phyloP scores from a whole-genome alignment of 2,113 vertebrate species.

The Neotoma lepida region DNA sequence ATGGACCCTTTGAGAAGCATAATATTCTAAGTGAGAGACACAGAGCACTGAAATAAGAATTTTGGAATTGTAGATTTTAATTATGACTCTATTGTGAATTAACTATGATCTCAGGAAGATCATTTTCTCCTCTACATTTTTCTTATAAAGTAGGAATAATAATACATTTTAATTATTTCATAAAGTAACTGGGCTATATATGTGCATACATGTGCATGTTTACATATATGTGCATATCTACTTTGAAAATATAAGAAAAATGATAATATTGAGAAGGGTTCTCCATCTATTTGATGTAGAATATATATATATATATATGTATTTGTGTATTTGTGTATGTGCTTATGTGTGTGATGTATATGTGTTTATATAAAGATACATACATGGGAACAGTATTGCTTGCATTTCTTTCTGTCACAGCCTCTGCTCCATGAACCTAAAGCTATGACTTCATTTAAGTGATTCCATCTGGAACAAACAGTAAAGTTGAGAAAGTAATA shows the following conservation, averaged over 20 bases:
- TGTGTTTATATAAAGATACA: background rate
- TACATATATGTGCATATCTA: background rate
- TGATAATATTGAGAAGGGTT: background rate
- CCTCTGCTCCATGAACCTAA: constrained; percentile 55
- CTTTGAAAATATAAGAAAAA: constrained; percentile 32
- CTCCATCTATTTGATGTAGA: background rate
- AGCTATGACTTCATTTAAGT: constrained; percentile 75
- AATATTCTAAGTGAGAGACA: background rate
- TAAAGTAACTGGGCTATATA: background rate
- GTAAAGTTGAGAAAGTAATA: constrained; percentile 70
- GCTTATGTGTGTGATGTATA: background rate
- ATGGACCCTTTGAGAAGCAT: background rate
- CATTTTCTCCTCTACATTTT: background rate
- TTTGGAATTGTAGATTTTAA: constrained; percentile 7
- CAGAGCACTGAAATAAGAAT: background rate
- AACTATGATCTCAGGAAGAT: background rate
- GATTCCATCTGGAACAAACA: constrained; percentile 78
- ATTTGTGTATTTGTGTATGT: background rate
- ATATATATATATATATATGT: no score
- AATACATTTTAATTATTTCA: constrained; percentile 12
- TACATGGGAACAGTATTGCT: constrained; percentile 43
- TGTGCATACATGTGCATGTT: background rate
- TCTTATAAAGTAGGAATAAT: background rate
- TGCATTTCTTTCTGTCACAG: constrained; percentile 62
- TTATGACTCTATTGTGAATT: background rate